These are phyloP conservation scores for Ploceus nigricollis DNA, from an alignment of 2,113 vertebrate species.

Conservation along the genomic window DNA sequence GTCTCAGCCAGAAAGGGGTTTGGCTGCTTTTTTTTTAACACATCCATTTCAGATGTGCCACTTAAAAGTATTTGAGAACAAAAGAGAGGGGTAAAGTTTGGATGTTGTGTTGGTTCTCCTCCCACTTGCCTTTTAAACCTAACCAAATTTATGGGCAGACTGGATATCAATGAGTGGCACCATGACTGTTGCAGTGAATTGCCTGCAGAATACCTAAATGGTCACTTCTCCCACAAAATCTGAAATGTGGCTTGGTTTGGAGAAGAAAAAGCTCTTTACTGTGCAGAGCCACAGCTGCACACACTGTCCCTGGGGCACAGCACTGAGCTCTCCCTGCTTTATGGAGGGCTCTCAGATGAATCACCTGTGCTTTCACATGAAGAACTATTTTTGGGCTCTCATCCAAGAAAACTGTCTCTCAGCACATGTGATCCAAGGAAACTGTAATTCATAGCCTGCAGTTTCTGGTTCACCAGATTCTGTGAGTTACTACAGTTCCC, in stretches of 20 bases:
- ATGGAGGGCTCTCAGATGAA: not conserved
- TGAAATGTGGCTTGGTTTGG: not conserved
- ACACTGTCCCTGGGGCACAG: not conserved
- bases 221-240: not conserved
- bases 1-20: not conserved
- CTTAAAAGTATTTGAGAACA: not conserved
- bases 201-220: not conserved
- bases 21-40: not conserved
- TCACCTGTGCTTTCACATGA: not conserved
- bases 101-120: not conserved
- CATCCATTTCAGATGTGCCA: not conserved
- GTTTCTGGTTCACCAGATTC: not conserved
- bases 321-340: not conserved
- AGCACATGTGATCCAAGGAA: not conserved
- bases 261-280: not conserved
- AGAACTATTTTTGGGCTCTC: not conserved
- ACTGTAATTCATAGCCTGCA: not conserved
- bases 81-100: not conserved
- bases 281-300: not conserved
- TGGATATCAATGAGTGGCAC: not conserved
- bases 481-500: not conserved
- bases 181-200: not conserved
- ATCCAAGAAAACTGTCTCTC: not conserved
- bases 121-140: not conserved
- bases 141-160: not conserved